Evolutionary conservation across 2,888 invertebrate species (phyloP).

Genomic region (Drosophila engyochracea): DNA sequence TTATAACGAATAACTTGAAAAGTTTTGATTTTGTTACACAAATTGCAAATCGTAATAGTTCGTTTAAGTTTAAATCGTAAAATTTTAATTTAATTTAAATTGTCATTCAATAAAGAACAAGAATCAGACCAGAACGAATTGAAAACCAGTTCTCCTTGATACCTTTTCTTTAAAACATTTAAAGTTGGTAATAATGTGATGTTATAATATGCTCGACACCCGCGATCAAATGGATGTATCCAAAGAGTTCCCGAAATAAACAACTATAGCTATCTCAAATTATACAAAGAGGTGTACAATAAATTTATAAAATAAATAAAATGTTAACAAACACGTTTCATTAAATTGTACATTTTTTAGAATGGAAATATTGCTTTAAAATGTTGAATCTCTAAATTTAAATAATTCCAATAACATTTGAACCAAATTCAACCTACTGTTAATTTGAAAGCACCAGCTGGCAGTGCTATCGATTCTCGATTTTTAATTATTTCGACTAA

Average conservation of each 20-base stretch:
- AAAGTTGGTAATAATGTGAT: conserved; percentile 6
- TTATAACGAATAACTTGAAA: conserved; percentile 49
- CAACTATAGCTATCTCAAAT: conserved; percentile 35
- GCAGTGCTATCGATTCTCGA: neutral
- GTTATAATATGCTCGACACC: neutral
- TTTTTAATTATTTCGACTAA: neutral
- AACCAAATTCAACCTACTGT: neutral
- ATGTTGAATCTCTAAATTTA: neutral
- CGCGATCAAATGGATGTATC: neutral
- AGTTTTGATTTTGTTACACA: conserved; percentile 64
- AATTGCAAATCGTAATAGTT: conserved; percentile 33
- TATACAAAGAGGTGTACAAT: conserved; percentile 26
- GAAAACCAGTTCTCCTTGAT: neutral
- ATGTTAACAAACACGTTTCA: conserved; percentile 21
- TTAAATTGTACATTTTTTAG: neutral
- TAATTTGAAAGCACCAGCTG: neutral
- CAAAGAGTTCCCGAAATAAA: conserved; percentile 29
- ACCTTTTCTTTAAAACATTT: conserved; percentile 2
- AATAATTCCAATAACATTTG: neutral
- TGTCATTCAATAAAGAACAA: conserved; percentile 60
- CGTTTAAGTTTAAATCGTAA: conserved; percentile 36
- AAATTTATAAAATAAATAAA: conserved; percentile 33
- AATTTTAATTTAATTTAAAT: conserved; percentile 41
- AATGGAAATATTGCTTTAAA: neutral
- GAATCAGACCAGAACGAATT: conserved; percentile 31